Evolutionary conservation across 2,888 invertebrate genomes (phyloP).

Genomic region (Exocentrus adspersus): DNA sequence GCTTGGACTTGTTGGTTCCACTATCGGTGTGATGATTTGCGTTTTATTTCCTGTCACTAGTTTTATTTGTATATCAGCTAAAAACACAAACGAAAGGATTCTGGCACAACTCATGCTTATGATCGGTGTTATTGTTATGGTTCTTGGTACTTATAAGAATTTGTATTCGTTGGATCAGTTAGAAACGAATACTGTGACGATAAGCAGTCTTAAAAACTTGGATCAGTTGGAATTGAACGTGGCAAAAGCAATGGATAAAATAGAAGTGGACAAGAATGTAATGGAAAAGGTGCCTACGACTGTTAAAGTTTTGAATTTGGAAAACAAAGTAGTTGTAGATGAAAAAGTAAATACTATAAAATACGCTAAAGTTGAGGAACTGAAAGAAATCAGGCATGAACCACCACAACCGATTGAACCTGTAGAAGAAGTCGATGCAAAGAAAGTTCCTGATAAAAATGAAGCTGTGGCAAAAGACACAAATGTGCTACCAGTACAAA

Average conservation of each 20-base stretch:
- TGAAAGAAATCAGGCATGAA: conserved; percentile 59
- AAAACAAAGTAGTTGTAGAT: neutral
- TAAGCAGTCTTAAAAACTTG: conserved; percentile 18
- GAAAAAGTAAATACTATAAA: conserved; percentile 22
- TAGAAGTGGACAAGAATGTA: neutral
- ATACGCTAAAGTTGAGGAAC: conserved; percentile 40
- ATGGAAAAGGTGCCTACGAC: conserved; percentile 2
- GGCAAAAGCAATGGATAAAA: conserved; percentile 5
- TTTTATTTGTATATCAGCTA: conserved; percentile 85
- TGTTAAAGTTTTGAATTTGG: conserved; percentile 11
- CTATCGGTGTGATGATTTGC: conserved; percentile 93
- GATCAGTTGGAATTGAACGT: conserved; percentile 11
- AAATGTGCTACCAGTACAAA: neutral
- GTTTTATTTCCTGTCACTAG: conserved; percentile 92
- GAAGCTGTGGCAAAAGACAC: neutral
- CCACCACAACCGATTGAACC: conserved; percentile 59
- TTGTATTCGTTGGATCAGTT: conserved; percentile 69
- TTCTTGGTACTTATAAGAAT: conserved; percentile 92
- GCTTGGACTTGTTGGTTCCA: conserved; percentile 92
- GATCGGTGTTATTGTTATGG: conserved; percentile 86
- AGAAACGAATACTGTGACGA: conserved; percentile 26
- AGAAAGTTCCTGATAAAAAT: conserved; percentile 26
- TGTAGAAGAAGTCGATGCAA: conserved; percentile 29
- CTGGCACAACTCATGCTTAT: conserved; percentile 85
- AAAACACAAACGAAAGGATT: conserved; percentile 84